Evolutionary conservation across 2,888 invertebrate species (phyloP), one percentile per base, ranked within the genome.

Genomic region (Stenichneumon culpator): DNA sequence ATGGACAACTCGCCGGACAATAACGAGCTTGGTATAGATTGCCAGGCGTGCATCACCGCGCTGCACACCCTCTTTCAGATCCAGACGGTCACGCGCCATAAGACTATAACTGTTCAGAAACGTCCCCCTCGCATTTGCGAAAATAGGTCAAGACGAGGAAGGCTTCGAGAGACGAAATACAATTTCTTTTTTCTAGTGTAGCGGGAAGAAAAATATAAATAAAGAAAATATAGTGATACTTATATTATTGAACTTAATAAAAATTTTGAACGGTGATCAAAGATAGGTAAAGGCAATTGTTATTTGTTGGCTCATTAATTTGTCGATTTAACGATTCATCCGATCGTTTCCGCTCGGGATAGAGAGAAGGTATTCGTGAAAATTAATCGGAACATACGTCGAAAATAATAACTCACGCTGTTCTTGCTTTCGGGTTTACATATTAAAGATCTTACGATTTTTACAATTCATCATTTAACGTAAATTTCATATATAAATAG

Each of bases 391-490:
- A 22, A 47, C 16, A 14, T 9, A n/a, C n/a, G 60, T 25, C 22
- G 54, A 75, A 44, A 52, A 47, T 68, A 79, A 75, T 65, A 54
- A 83, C 68, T 19, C 28, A 70, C 22, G 39, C 28, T 47, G 28
- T 63, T n/a, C 39, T 39, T 39, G 36, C 68, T 83, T 81, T 86
- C 83, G 60, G 65, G 70, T 90, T 91, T 91, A 89, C 88, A 90
- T 92, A 90, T 89, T 92, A 92, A 91, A 92, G 89, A 86, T 57
- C 83, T 89, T 57, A 60, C 88, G 83, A 89, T 92, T 91, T 92
- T 90, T 92, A 92, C 90, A 92, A 90, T 90, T 86, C 88, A 87
- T 89, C 88, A 90, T 74, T 74, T 63, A 82, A 65, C 69, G 25
- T 73, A 88, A 57, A 89, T 89, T 80, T 87, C 82, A 88, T 89